Base-by-base conservation (phyloP, 2,888 invertebrate genomes). In the Limnephilus lunatus region DNA sequence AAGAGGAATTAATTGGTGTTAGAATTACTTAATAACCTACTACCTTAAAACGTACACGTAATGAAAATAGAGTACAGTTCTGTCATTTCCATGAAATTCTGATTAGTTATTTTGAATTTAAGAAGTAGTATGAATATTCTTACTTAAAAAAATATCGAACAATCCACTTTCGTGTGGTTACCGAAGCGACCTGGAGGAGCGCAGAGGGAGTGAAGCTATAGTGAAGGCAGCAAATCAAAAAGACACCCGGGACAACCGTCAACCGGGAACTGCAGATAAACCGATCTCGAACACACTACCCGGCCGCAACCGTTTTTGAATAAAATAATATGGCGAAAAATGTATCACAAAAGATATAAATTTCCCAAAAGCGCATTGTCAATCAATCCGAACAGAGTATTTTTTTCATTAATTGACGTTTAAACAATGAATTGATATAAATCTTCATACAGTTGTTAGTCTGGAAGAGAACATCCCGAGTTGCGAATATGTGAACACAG, bases 351-450 rank as follows among this genome's bases (percentile, higher is more conserved):
- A 83, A 91, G 92, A 93, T 93, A 93, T 93, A 93, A 93, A 93
- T 92, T 93, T 94, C 88, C 92, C 85, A 87, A 90, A 90, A 82
- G 91, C 53, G 92, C 93, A 94, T 93, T 94, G 93, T 94, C 93
- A 94, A 94, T 94, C 93, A 94, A 94, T 94, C 93, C 92, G 90
- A 88, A 39, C 82, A 48, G 89, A 92, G 85, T 92, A 87, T 92
- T 93, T 94, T 94, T 94, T 94, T 93, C 93, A 93, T 93, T 94
- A 94, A 94, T 94, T 94, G 93, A 94, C 93, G 93, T 94, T 91
- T 90, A 91, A 94, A 94, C 93, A 94, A 94, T 94, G 93, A 93
- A 94, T 94, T 93, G 93, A 93, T 92, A 94, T 94, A 94, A 94
- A 94, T 94, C 93, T 94, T 92, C 89, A 85, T 91, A 90, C 85